Base-by-base conservation (phyloP, 2,888 invertebrate species). In the Synanthedon vespiformis region DNA sequence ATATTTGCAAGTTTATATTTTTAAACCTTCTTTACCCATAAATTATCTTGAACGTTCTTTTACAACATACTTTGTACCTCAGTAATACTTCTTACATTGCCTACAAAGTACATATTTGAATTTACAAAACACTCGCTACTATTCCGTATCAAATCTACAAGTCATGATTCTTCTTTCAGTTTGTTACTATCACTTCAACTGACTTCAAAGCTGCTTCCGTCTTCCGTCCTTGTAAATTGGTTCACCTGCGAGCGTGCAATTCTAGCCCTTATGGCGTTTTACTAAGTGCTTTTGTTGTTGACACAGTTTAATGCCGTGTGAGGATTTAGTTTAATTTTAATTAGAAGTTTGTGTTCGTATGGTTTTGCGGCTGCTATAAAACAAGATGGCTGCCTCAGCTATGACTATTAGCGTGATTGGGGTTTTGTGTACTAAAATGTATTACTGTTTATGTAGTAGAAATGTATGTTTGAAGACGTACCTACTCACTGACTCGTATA, bases 161-260 rank as follows among this genome's bases (percentile, higher is more conserved):
- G 44, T 44, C 44, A 44, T 53, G 58, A 55, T 54, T 54, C 57
- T 52, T 50, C 50, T 55, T 52, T 56, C 50, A 53, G 55, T 60
- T 56, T 52, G 57, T 57, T 56, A 52, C 55, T 63, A 62, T 61
- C 58, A 58, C 55, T 59, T 58, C 56, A 57, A 56, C 62, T 61
- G 60, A 59, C 53, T 63, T 57, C 61, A 62, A 58, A 59, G 57
- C 60, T 55, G 56, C 53, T 44, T 13, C 44, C 44, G 44, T 14
- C 44, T 44, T 44, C 44, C 44, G 44, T 14, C 13, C n/a, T 44
- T 52, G 56, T 53, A 56, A 61, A 59, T 59, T 58, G 56, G 56
- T 60, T 63, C 58, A 59, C 59, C 56, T 58, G 56, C 51, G 50
- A 49, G 51, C 58, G 55, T 51, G 52, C 57, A 56, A 60, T 51